A percentile compares a stretch with the other conserved stretches of the same genome.
Evolutionary conservation across 2,888 invertebrate species (phyloP).

Genomic region (Vanessa cardui): DNA sequence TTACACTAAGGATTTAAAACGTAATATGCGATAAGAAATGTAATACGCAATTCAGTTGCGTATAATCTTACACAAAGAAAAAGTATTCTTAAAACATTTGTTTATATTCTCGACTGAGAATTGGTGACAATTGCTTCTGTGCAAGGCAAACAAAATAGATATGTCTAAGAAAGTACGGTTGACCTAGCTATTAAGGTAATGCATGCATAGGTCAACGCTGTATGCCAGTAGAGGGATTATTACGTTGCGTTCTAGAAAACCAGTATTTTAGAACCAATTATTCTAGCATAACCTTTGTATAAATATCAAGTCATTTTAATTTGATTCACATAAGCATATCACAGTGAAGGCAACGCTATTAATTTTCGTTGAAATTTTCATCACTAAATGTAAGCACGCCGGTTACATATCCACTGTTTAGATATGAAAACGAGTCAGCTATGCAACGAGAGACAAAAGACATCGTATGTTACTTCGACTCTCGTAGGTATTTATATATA

Average conservation of each 20-base stretch:
- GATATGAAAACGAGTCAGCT: conserved; percentile 12
- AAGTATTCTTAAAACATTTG: neutral
- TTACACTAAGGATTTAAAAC: neutral
- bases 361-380: neutral
- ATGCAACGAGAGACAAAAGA: conserved; percentile 25
- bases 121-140: neutral
- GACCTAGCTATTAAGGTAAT: conserved; percentile 33
- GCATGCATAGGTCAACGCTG: conserved; percentile 43
- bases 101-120: neutral
- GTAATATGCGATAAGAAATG: conserved; percentile 1
- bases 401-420: neutral
- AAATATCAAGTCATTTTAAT: no score
- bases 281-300: neutral
- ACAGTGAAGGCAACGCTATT: neutral
- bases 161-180: conserved; percentile 31
- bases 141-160: conserved; percentile 2
- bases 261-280: neutral
- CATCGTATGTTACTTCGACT: conserved; percentile 11
- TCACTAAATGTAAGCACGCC: neutral
- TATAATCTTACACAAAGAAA: neutral
- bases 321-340: no score
- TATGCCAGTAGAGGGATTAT: conserved; percentile 10
- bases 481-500: conserved; percentile 20
- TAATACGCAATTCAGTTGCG: conserved; percentile 3
- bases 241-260: conserved; percentile 15